Percentiles rank a stretch among this genome's conserved stretches.
Conservation (phyloP, 2,797 vertebrate species). For the Tamandua tetradactyla region DNA sequence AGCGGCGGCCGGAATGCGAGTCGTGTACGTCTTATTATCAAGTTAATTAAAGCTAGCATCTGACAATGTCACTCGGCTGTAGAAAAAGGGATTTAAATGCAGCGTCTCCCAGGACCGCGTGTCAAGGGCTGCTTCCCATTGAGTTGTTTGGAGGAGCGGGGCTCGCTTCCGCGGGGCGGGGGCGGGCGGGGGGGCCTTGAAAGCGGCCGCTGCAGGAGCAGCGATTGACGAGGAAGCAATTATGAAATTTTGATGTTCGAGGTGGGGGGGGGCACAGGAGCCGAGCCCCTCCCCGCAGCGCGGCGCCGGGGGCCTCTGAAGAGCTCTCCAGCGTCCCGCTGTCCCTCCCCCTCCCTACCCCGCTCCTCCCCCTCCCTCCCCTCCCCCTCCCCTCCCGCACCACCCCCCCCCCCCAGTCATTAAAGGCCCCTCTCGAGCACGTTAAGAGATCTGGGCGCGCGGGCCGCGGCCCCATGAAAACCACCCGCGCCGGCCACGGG, state of each 20-base stretch:
- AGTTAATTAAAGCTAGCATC: constrained; percentile 99
- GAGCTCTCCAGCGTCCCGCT: constrained; percentile 69
- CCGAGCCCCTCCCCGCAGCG: constrained; percentile 64
- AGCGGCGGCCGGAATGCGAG: constrained; percentile 91
- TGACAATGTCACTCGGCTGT: constrained; percentile 99
- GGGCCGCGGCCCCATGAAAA: constrained; percentile 89
- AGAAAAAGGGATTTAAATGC: constrained; percentile 99
- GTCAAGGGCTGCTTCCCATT: constrained; percentile 96
- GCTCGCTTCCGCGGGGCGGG: constrained; percentile 86
- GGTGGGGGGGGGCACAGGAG: constrained; percentile 72
- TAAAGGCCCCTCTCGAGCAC: constrained; percentile 90
- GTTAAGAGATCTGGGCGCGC: constrained; percentile 87
- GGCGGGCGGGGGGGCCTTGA: constrained; percentile 78
- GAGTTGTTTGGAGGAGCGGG: constrained; percentile 89
- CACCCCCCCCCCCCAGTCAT: constrained; percentile 74
- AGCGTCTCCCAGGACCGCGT: constrained; percentile 95
- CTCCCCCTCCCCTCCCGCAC: too few relatives aligned
- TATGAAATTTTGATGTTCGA: constrained; percentile 96
- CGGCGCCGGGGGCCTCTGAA: constrained; percentile 59
- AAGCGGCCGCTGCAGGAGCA: constrained; percentile 84
- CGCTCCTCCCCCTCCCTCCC: constrained; percentile 61
- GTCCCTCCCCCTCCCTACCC: constrained; percentile 58
- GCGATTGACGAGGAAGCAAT: constrained; percentile 93
- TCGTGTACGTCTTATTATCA: constrained; percentile 98
- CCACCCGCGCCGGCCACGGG: constrained; percentile 93